phyloP scores from a whole-genome alignment of 1,140 invertebrate genomes.

The Eupeodes corollae region DNA sequence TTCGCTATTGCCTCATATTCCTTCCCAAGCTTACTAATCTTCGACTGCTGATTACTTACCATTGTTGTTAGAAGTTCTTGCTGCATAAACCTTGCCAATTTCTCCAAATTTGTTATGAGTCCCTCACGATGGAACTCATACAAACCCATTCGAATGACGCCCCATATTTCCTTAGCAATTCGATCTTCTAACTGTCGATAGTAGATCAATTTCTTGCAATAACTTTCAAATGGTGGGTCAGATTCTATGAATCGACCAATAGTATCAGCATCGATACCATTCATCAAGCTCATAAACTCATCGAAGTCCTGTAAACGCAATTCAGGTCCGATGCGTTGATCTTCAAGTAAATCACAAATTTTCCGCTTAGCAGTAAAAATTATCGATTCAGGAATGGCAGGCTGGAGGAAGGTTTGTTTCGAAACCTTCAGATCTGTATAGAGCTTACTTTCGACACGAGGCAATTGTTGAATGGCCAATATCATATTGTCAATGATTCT shows the following conservation, averaged over 20 bases:
- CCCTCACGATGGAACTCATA: slow-evolving; percentile 76
- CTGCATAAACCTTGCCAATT: slow-evolving; percentile 55
- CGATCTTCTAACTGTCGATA: slow-evolving; percentile 52
- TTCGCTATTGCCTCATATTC: slow-evolving; percentile 75
- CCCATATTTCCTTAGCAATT: slow-evolving; percentile 52
- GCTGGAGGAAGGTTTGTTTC: slow-evolving; percentile 40
- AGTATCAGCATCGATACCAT: slow-evolving; percentile 50
- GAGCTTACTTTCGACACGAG: slow-evolving; percentile 52
- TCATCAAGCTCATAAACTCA: slow-evolving; percentile 68
- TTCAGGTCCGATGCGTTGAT: slow-evolving; percentile 57
- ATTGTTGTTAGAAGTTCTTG: slow-evolving; percentile 61
- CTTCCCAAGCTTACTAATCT: slow-evolving; percentile 59
- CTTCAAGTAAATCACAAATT: slow-evolving; percentile 50
- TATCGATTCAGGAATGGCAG: slow-evolving; percentile 53
- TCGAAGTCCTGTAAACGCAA: slow-evolving; percentile 64
- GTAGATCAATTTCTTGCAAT: slow-evolving; percentile 48
- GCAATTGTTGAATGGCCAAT: slow-evolving; percentile 53
- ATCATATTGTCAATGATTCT: slow-evolving; percentile 61
- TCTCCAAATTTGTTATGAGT: slow-evolving; percentile 61
- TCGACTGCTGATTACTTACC: slow-evolving; percentile 66
- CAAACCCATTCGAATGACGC: slow-evolving; percentile 64
- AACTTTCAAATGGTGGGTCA: slow-evolving; percentile 56
- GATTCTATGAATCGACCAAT: slow-evolving; percentile 57
- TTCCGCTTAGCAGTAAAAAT: slow-evolving; percentile 45
- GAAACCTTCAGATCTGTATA: slow-evolving; percentile 27